Base-by-base conservation (phyloP, 2,113 vertebrate species). In the Aegithalos caudatus region DNA sequence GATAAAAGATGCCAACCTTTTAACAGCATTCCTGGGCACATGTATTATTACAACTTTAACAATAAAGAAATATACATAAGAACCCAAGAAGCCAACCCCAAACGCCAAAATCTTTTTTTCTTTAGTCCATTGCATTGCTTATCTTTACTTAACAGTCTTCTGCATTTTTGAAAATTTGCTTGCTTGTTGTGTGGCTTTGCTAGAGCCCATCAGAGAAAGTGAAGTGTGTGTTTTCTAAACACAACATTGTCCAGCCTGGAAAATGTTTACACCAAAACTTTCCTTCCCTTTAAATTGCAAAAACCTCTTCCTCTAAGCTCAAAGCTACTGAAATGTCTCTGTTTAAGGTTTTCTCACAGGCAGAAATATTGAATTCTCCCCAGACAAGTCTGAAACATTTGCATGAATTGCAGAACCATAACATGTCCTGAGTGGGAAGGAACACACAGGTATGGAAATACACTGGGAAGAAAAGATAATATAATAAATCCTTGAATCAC, bases 1-100 rank as follows among this genome's bases (percentile, higher is more conserved):
- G 27, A 73, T 18, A 54, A 91, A 83, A 44, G 19, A 33, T 12
- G 8, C 3, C 56, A 62, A 44, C 15, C 56, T 40, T 82, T 74
- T 29, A 28, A 15, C 40, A 35, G 13, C 19, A 44, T n/a, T 61
- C 29, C n/a, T 50, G 35, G 31, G 40, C 4, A 14, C 0, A 0
- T 57, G 9, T 37, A 25, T 56, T 77, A 51, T n/a, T 47, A 27
- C 11, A 70, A 10, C 7, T 74, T 74, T 61, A 79, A n/a, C 28
- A 44, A 23, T 2, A 62, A 54, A 66, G 21, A 47, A 88, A 61
- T 57, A 38, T 31, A 25, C 7, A 45, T 38, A 38, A 79, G 53
- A 7, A 5, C 3, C 7, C 25, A 81, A 61, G 4, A 66, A 69
- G 9, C 37, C 29, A 53, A 78, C 61, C 0, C 8, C 35, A 81